Evolutionary conservation across 1,140 invertebrate species (phyloP).

Genomic region (Leptopilina clavipes): DNA sequence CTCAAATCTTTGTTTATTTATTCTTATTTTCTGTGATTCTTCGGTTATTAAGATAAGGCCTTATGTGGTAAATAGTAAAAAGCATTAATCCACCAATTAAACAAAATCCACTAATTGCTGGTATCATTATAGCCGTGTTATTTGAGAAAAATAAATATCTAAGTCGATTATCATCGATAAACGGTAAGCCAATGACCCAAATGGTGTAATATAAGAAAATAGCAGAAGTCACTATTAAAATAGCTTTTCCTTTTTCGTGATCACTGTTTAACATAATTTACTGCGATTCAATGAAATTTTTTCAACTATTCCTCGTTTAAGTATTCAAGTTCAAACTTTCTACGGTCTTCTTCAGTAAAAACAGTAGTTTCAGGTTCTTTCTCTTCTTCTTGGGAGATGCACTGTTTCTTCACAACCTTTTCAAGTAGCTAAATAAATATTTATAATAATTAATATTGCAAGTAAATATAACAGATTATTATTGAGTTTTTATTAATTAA

Average conservation of each 20-base stretch:
- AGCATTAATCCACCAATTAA: slow-evolving; percentile 80
- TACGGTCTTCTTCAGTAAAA: slow-evolving; percentile 76
- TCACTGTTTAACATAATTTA: slow-evolving; percentile 65
- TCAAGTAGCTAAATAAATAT: slow-evolving; percentile 55
- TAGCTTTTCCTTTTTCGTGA: slow-evolving; percentile 74
- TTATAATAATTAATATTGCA: no score
- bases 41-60: slow-evolving; percentile 46
- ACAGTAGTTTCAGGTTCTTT: slow-evolving; percentile 58
- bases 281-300: neutral
- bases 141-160: slow-evolving; percentile 78
- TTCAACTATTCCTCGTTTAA: slow-evolving; percentile 50
- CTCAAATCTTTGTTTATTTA: slow-evolving; percentile 44
- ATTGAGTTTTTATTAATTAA: neutral
- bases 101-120: slow-evolving; percentile 78
- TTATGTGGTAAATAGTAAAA: slow-evolving; percentile 80
- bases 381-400: slow-evolving; percentile 54
- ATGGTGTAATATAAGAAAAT: slow-evolving; percentile 80
- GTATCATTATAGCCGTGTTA: slow-evolving; percentile 77
- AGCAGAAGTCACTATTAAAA: slow-evolving; percentile 75
- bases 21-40: slow-evolving; percentile 44
- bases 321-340: slow-evolving; percentile 74
- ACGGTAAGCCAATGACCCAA: slow-evolving; percentile 82
- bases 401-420: slow-evolving; percentile 51
- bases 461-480: no score
- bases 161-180: slow-evolving; percentile 79